These are phyloP conservation scores for Oxystoma pomonae DNA, from an alignment of 2,888 invertebrate genomes.

Conservation along the genomic window DNA sequence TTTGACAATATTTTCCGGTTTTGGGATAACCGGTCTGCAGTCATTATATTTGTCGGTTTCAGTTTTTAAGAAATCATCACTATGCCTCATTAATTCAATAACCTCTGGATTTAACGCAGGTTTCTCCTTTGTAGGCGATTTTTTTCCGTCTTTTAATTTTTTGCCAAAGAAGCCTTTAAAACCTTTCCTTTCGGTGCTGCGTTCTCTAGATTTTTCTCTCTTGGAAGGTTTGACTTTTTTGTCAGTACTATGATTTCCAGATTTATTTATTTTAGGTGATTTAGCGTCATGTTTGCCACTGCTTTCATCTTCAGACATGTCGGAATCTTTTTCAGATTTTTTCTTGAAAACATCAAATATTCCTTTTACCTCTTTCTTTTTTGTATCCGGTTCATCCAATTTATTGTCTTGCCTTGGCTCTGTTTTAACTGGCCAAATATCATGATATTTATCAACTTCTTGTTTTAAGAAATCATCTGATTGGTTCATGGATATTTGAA, in stretches of 20 bases:
- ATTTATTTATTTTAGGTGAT: neutral
- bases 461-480: constrained; percentile 23
- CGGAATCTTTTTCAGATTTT: constrained; percentile 13
- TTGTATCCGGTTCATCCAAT: constrained; percentile 2
- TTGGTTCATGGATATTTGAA: constrained; percentile 13
- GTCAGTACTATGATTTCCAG: neutral
- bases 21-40: constrained; percentile 23
- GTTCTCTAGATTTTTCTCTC: constrained; percentile 4
- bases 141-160: constrained; percentile 23
- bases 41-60: constrained; percentile 27
- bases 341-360: constrained; percentile 17
- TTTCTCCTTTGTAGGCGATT: neutral
- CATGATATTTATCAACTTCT: constrained; percentile 28
- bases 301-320: constrained; percentile 1
- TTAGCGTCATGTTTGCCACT: neutral
- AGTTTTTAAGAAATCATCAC: constrained; percentile 18
- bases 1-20: neutral
- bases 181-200: constrained; percentile 13
- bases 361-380: constrained; percentile 14
- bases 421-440: constrained; percentile 17
- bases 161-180: constrained; percentile 32
- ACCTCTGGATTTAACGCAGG: constrained; percentile 15
- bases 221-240: neutral
- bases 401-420: constrained; percentile 5
- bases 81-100: constrained; percentile 13